Conservation (phyloP, 2,113 vertebrate species). For the Melanostigma gelatinosum region DNA sequence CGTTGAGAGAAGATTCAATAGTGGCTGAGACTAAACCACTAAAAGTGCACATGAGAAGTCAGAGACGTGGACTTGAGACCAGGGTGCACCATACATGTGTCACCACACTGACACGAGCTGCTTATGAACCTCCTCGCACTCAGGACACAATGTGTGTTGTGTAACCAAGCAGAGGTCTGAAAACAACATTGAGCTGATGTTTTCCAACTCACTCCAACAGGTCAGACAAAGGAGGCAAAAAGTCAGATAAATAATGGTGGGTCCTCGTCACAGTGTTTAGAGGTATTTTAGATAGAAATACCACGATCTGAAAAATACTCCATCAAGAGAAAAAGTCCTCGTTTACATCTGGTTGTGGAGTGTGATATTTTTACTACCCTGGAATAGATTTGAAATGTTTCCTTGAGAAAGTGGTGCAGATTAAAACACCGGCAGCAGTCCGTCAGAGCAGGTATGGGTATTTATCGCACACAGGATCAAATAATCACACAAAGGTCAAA, state of each 20-base stretch:
- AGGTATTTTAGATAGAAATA: background rate
- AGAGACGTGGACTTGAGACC: background rate
- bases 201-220: background rate
- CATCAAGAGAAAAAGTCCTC: background rate
- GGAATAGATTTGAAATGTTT: background rate
- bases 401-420: background rate
- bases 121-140: conserved; percentile 10
- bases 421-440: background rate
- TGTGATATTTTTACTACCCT: background rate
- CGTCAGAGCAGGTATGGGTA: background rate
- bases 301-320: background rate
- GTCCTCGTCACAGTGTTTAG: background rate
- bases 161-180: background rate
- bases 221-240: background rate
- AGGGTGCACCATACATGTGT: background rate
- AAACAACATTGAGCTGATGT: background rate
- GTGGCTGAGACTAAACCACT: background rate
- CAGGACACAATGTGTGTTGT: background rate
- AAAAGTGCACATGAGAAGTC: background rate
- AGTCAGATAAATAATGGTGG: background rate
- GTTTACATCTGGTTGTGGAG: background rate
- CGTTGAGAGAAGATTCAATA: background rate
- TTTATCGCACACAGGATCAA: background rate
- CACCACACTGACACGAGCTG: conserved; percentile 22
- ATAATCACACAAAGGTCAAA: background rate